A percentile compares a stretch with the other conserved stretches of the same genome.
These are phyloP conservation scores for Phylloscopus trochiloides DNA, from an alignment of 2,113 vertebrate genomes.

Conservation along the genomic window DNA sequence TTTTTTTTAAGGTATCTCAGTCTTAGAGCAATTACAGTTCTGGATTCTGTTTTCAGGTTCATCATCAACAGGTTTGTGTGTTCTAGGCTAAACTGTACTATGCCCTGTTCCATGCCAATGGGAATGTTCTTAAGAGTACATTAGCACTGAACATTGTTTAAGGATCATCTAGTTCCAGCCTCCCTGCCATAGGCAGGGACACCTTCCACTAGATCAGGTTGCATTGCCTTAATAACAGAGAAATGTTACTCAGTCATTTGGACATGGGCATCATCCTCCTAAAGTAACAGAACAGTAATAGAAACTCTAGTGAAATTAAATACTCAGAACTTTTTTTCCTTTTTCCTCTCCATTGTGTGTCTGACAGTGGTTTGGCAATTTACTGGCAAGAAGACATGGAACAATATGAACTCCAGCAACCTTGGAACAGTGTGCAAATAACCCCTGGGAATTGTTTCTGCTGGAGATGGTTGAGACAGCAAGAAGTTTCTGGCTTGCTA, in stretches of 20 bases:
- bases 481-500: neutral
- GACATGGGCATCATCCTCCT: neutral
- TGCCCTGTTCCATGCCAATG: neutral
- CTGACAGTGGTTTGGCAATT: neutral
- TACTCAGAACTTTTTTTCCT: neutral
- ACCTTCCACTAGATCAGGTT: neutral
- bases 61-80: neutral
- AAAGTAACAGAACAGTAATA: neutral
- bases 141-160: neutral
- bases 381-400: constrained; percentile 17
- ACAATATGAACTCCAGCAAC: neutral
- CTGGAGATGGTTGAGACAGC: neutral
- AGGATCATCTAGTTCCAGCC: neutral
- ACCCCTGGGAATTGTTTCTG: neutral
- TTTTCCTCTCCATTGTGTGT: neutral
- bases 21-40: neutral
- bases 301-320: neutral
- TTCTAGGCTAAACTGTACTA: neutral
- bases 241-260: neutral
- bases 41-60: neutral
- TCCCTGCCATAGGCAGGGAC: neutral
- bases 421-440: neutral
- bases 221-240: neutral
- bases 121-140: neutral
- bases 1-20: neutral